Evolutionary conservation across 2,888 invertebrate species (phyloP).

Genomic region (Drosophila lacicola): DNA sequence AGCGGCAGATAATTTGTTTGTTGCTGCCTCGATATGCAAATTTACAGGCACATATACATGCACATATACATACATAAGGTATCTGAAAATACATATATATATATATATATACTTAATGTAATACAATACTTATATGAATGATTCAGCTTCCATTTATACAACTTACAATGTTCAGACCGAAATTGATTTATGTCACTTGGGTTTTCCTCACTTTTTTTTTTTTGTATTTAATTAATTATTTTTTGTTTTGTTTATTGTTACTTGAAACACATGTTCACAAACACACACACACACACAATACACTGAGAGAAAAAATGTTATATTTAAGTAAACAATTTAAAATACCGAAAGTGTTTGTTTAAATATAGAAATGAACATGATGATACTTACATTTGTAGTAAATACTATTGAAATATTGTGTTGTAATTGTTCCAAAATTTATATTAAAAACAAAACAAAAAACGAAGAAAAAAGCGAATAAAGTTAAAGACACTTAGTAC

Average conservation of each 20-base stretch:
- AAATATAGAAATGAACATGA: conserved; percentile 13
- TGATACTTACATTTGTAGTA: conserved; percentile 43
- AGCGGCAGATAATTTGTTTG: neutral
- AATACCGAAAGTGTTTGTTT: conserved; percentile 32
- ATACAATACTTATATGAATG: conserved; percentile 8
- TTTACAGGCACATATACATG: conserved; percentile 8
- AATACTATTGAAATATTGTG: conserved; percentile 54
- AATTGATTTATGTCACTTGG: conserved; percentile 15
- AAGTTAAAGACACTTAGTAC: conserved; percentile 39
- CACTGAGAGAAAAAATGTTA: conserved; percentile 15
- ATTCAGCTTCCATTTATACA: conserved; percentile 38
- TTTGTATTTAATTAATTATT: neutral
- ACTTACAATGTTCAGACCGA: conserved; percentile 1
- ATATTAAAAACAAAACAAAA: neutral
- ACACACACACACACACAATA: conserved; percentile 13
- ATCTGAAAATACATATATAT: neutral
- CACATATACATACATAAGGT: neutral
- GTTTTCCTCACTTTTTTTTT: conserved; percentile 6
- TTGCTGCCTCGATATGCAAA: neutral
- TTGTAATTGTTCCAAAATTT: conserved; percentile 59
- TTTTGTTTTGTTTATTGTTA: conserved; percentile 39
- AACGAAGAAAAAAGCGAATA: conserved; percentile 23
- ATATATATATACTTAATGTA: conserved; percentile 10
- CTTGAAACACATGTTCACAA: conserved; percentile 34
- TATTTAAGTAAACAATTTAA: conserved; percentile 25